phyloP scores from a whole-genome alignment of 64 coral and sea anemone species.

The Porites australiensis region DNA sequence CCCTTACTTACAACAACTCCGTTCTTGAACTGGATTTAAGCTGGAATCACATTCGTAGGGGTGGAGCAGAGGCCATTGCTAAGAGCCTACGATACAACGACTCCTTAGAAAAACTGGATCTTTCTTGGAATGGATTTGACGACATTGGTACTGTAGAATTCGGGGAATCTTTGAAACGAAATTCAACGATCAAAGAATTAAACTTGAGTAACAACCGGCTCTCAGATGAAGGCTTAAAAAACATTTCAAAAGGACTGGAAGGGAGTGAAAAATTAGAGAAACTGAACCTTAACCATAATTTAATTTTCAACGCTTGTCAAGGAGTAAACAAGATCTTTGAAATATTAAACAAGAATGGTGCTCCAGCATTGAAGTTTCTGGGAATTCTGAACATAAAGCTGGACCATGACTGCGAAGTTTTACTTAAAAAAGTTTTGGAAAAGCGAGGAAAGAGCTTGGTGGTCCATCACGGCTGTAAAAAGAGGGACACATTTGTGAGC shows the following conservation, averaged over 20 bases:
- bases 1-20: slow-evolving; percentile 82
- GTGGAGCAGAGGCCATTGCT: slow-evolving; percentile 68
- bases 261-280: slow-evolving; percentile 63
- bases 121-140: slow-evolving; percentile 96
- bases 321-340: slow-evolving; percentile 64
- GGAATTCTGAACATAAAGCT: slow-evolving; percentile 68
- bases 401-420: slow-evolving; percentile 39
- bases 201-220: slow-evolving; percentile 80
- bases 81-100: slow-evolving; percentile 74
- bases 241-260: slow-evolving; percentile 77
- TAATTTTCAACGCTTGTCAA: slow-evolving; percentile 44
- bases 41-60: slow-evolving; percentile 88
- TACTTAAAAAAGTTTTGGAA: slow-evolving; percentile 49
- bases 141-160: slow-evolving; percentile 73
- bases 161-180: slow-evolving; percentile 73
- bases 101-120: slow-evolving; percentile 71
- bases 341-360: slow-evolving; percentile 53
- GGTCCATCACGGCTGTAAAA: slow-evolving; percentile 83
- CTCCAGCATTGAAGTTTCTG: slow-evolving; percentile 31
- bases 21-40: slow-evolving; percentile 78
- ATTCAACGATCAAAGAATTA: slow-evolving; percentile 71
- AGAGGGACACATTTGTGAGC: slow-evolving; percentile 64
- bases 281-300: slow-evolving; percentile 79
- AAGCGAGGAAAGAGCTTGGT: slow-evolving; percentile 39
- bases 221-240: slow-evolving; percentile 64